Percentiles rank a stretch among this genome's conserved stretches.
Conservation (phyloP, 2,888 invertebrate genomes). For the Boloria selene region DNA sequence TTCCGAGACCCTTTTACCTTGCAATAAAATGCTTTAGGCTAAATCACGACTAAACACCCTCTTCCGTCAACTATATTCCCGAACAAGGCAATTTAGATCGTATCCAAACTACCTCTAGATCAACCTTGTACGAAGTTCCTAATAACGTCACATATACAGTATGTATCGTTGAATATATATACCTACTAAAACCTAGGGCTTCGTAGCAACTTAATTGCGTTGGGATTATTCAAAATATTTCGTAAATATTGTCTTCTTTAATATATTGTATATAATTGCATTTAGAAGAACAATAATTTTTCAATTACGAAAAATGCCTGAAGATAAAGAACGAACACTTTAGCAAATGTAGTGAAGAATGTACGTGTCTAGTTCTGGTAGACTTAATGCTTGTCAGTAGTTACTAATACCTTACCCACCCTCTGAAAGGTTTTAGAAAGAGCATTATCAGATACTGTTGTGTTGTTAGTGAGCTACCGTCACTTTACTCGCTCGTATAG, state of each 20-base stretch:
- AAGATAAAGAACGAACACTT: no score
- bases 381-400: no score
- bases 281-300: no score
- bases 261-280: neutral
- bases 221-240: constrained; percentile 8
- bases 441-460: no score
- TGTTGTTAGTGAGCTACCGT: no score
- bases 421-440: no score
- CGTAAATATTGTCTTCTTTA: neutral
- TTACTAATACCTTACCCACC: no score
- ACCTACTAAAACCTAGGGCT: constrained; percentile 20
- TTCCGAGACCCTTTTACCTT: constrained; percentile 21
- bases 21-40: constrained; percentile 28
- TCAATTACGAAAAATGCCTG: no score
- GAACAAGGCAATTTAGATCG: constrained; percentile 37
- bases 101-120: constrained; percentile 32
- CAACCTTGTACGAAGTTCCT: constrained; percentile 30
- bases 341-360: no score
- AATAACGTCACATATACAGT: constrained; percentile 29
- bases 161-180: constrained; percentile 25
- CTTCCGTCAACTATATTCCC: constrained; percentile 24
- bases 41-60: constrained; percentile 26
- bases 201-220: constrained; percentile 13
- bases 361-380: no score
- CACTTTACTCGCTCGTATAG: no score